These are phyloP conservation scores for Papilio elwesi DNA, from an alignment of 2,888 invertebrate genomes.

Conservation along the genomic window DNA sequence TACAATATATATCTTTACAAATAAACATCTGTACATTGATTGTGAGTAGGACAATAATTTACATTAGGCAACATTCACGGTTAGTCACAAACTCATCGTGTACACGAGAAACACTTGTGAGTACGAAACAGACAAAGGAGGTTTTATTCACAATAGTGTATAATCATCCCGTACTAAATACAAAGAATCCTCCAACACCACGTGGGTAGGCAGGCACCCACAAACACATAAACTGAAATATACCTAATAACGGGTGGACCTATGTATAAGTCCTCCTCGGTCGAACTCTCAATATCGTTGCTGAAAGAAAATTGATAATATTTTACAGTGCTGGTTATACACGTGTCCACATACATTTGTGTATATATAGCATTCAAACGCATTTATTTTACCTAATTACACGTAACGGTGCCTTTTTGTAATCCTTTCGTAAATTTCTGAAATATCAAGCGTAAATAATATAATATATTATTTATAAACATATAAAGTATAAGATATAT, in stretches of 20 bases:
- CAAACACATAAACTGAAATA: constrained; percentile 58
- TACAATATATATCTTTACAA: constrained; percentile 4
- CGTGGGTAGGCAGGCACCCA: constrained; percentile 46
- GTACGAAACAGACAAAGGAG: constrained; percentile 15
- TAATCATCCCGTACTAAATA: constrained; percentile 26
- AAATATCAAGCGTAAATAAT: constrained; percentile 59
- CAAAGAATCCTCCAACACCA: constrained; percentile 40
- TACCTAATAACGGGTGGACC: constrained; percentile 76
- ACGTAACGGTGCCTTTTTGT: constrained; percentile 61
- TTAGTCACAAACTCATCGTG: constrained; percentile 34
- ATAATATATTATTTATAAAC: constrained; percentile 33
- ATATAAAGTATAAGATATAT: constrained; percentile 30
- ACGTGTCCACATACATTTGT: constrained; percentile 33
- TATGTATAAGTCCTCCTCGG: constrained; percentile 57
- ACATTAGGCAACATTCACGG: constrained; percentile 15
- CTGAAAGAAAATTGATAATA: constrained; percentile 72
- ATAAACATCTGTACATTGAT: constrained; percentile 27
- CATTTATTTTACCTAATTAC: constrained; percentile 68
- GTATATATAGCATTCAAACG: constrained; percentile 34
- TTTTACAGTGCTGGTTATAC: constrained; percentile 54
- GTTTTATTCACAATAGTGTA: constrained; percentile 35
- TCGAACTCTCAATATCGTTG: constrained; percentile 71
- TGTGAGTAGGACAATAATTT: constrained; percentile 22
- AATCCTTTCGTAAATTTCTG: constrained; percentile 63
- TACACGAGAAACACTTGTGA: constrained; percentile 12